Percentiles rank a stretch among this genome's conserved stretches.
Conservation (phyloP, 2,797 vertebrate species). For the Chelidonichthys spinosus region DNA sequence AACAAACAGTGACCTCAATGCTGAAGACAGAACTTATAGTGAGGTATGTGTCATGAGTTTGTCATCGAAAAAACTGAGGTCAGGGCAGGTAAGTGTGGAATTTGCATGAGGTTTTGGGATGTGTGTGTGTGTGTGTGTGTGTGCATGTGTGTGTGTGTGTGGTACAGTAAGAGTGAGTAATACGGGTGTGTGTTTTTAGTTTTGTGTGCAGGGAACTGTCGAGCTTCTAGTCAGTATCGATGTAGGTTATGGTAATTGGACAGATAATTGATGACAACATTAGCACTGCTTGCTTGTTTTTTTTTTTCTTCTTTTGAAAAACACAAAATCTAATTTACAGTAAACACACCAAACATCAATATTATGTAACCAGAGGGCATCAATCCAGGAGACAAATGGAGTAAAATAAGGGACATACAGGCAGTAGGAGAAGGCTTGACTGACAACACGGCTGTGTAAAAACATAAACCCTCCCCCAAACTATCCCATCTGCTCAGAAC, state of each 20-base stretch:
- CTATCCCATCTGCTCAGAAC: conserved; percentile 72
- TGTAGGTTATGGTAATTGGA: conserved; percentile 49
- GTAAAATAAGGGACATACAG: conserved; percentile 5
- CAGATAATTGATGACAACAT: conserved; percentile 59
- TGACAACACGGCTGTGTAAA: conserved; percentile 58
- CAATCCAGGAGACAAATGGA: conserved; percentile 15
- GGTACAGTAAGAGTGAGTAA: not conserved
- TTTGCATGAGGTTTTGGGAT: conserved; percentile 25
- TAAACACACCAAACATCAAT: conserved; percentile 50
- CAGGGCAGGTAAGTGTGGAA: conserved; percentile 40
- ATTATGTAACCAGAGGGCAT: conserved; percentile 24
- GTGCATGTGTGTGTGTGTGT: not conserved
- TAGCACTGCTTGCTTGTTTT: conserved; percentile 22
- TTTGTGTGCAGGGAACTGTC: not conserved
- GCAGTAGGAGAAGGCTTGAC: conserved; percentile 28
- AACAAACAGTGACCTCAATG: conserved; percentile 10
- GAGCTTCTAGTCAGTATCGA: conserved; percentile 33
- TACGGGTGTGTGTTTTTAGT: not conserved
- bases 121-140: not conserved
- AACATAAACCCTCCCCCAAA: conserved; percentile 48
- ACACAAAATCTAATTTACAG: conserved; percentile 41
- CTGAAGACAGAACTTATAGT: not conserved
- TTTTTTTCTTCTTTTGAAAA: not conserved
- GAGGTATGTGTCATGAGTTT: conserved; percentile 30
- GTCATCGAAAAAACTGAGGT: conserved; percentile 28